Percentiles rank a stretch among this genome's conserved stretches.
Conservation (phyloP, 2,888 invertebrate genomes). For the Galeruca laticollis region DNA sequence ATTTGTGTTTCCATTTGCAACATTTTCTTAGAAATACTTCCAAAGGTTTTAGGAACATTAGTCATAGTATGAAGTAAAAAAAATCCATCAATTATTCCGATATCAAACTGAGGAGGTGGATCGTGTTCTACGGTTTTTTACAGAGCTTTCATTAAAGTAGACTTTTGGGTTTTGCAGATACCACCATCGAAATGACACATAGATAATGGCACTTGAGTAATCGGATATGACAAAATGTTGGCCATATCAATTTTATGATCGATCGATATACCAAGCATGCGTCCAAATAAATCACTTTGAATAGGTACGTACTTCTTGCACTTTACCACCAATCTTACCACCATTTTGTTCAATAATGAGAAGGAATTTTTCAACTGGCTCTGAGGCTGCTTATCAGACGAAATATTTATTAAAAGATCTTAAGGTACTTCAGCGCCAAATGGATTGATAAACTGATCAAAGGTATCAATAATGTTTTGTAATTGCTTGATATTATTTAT, state of each 20-base stretch:
- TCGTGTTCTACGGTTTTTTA: constrained; percentile 40
- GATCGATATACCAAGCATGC: constrained; percentile 38
- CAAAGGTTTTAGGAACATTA: no score
- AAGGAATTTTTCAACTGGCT: constrained; percentile 41
- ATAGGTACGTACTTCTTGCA: constrained; percentile 39
- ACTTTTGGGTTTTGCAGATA: constrained; percentile 50
- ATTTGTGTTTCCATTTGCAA: constrained; percentile 39
- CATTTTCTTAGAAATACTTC: no score
- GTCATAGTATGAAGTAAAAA: constrained; percentile 45
- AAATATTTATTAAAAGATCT: constrained; percentile 45
- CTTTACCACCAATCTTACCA: constrained; percentile 49
- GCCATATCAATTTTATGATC: constrained; percentile 39
- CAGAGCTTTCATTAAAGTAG: constrained; percentile 46
- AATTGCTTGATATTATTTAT: constrained; percentile 43
- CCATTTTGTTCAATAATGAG: constrained; percentile 50
- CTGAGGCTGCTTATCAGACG: constrained; percentile 50
- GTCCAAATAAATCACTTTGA: constrained; percentile 26
- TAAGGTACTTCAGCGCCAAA: constrained; percentile 42
- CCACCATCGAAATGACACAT: constrained; percentile 45
- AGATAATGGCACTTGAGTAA: constrained; percentile 54
- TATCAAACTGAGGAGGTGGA: constrained; percentile 44
- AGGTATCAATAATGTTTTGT: constrained; percentile 33
- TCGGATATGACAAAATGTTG: constrained; percentile 54
- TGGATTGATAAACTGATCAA: constrained; percentile 48
- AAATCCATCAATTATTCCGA: constrained; percentile 51